These are phyloP conservation scores for Drosophila monieri DNA, from an alignment of 2,888 invertebrate species.

Conservation along the genomic window DNA sequence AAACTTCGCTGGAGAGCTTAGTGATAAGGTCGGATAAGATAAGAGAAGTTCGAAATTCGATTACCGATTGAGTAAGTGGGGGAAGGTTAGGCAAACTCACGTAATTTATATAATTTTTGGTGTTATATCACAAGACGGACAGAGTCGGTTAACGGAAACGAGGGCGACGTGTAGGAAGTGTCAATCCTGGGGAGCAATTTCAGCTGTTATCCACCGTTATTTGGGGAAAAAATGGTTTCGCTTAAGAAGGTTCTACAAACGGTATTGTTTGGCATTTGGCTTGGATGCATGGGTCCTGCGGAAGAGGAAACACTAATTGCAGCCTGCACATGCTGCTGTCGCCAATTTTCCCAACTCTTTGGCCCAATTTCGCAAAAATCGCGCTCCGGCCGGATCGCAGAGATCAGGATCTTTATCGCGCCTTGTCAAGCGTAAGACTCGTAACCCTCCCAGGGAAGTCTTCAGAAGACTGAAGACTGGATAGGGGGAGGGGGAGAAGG, in stretches of 20 bases:
- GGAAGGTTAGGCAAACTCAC: slow-evolving; percentile 9
- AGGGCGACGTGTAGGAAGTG: slow-evolving; percentile 1
- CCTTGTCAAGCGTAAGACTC: slow-evolving; percentile 57
- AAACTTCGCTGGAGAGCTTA: slow-evolving; percentile 29
- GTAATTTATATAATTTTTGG: slow-evolving; percentile 19
- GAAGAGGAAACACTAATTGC: slow-evolving; percentile 72
- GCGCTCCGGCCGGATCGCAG: slow-evolving; percentile 14
- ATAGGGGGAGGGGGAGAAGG: neutral
- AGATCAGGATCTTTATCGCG: slow-evolving; percentile 77
- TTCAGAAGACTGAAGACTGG: slow-evolving; percentile 11
- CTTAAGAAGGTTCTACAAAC: neutral
- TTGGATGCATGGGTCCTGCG: neutral
- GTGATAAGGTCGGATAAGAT: slow-evolving; percentile 36
- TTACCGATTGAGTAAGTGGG: slow-evolving; percentile 5
- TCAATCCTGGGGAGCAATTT: slow-evolving; percentile 1
- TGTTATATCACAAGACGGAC: slow-evolving; percentile 24
- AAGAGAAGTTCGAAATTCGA: slow-evolving; percentile 13
- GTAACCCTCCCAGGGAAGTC: slow-evolving; percentile 56
- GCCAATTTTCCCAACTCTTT: slow-evolving; percentile 44
- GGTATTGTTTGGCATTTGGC: neutral
- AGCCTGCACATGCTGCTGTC: slow-evolving; percentile 33
- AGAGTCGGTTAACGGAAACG: slow-evolving; percentile 18
- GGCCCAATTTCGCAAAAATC: slow-evolving; percentile 68
- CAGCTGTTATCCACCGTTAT: neutral
- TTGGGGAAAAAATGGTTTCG: neutral